Conservation (phyloP, 2,888 invertebrate species). For the Trachelus iudaicus region DNA sequence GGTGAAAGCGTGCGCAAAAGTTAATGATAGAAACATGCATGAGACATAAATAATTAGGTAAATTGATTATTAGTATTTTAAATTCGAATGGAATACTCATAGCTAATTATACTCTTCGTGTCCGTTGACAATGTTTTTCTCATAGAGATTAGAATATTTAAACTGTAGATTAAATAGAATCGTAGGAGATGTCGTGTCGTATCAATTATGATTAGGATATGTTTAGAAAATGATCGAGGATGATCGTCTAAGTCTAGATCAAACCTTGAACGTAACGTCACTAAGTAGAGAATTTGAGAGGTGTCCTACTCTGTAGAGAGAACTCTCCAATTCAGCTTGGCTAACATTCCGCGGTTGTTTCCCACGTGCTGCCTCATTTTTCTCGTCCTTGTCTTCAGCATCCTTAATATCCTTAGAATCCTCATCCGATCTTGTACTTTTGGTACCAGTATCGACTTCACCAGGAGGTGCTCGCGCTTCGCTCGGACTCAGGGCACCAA, state of each 20-base stretch:
- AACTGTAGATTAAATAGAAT: too few species aligned
- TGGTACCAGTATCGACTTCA: constrained; percentile 33
- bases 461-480: constrained; percentile 69
- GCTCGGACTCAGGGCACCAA: constrained; percentile 86
- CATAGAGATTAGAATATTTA: too few species aligned
- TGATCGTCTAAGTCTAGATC: constrained; percentile 52
- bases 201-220: background rate
- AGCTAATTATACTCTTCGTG: too few species aligned
- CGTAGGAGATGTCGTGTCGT: too few species aligned
- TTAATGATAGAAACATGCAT: too few species aligned
- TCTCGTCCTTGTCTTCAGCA: constrained; percentile 40
- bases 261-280: constrained; percentile 65
- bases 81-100: too few species aligned
- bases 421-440: constrained; percentile 15
- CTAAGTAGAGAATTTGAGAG: constrained; percentile 65
- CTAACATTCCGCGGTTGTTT: constrained; percentile 73
- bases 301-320: constrained; percentile 80
- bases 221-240: constrained; percentile 2
- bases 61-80: too few species aligned
- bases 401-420: constrained; percentile 31
- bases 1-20: too few species aligned
- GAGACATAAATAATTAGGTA: too few species aligned
- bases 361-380: constrained; percentile 43
- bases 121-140: too few species aligned
- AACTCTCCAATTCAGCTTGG: constrained; percentile 89